These are phyloP conservation scores for Hermetia illucens DNA, from an alignment of 1,140 invertebrate genomes.

Conservation along the genomic window DNA sequence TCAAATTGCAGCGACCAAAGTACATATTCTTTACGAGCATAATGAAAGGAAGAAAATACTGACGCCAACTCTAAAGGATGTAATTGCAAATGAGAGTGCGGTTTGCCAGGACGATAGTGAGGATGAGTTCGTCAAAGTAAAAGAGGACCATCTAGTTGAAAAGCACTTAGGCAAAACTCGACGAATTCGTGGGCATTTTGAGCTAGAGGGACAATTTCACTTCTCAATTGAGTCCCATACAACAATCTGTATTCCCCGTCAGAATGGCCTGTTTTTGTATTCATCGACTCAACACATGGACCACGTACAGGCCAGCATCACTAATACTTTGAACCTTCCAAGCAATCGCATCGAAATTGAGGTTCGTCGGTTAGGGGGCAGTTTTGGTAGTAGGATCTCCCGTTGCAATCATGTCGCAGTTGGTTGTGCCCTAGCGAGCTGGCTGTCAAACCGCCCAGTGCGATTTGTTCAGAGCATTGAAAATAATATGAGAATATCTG, in stretches of 20 bases:
- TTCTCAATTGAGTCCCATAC: slow-evolving; percentile 52
- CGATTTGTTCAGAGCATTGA: slow-evolving; percentile 47
- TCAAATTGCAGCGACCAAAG: slow-evolving; percentile 44
- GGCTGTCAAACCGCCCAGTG: slow-evolving; percentile 44
- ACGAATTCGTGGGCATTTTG: slow-evolving; percentile 14
- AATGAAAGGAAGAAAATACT: slow-evolving; percentile 9
- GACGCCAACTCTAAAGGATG: slow-evolving; percentile 48
- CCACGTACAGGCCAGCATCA: slow-evolving; percentile 41
- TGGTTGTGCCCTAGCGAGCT: slow-evolving; percentile 45
- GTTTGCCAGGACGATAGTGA: slow-evolving; percentile 6
- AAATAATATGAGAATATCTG: slow-evolving; percentile 47
- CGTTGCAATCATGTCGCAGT: slow-evolving; percentile 37
- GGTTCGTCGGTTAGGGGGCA: slow-evolving; percentile 53
- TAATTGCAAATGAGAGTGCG: slow-evolving; percentile 33
- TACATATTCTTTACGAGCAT: slow-evolving; percentile 47
- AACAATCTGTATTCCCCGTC: slow-evolving; percentile 40
- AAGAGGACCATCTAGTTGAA: no score
- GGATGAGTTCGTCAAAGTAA: no score
- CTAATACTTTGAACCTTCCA: slow-evolving; percentile 36
- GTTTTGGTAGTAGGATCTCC: slow-evolving; percentile 52
- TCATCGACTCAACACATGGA: slow-evolving; percentile 52
- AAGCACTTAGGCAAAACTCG: not conserved
- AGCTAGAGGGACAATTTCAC: slow-evolving; percentile 29
- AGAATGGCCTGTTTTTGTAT: slow-evolving; percentile 47
- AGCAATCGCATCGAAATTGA: slow-evolving; percentile 44